Evolutionary conservation across 2,113 vertebrate species (phyloP), one percentile per base, ranked within the genome.

Genomic region (Anhinga rufa): DNA sequence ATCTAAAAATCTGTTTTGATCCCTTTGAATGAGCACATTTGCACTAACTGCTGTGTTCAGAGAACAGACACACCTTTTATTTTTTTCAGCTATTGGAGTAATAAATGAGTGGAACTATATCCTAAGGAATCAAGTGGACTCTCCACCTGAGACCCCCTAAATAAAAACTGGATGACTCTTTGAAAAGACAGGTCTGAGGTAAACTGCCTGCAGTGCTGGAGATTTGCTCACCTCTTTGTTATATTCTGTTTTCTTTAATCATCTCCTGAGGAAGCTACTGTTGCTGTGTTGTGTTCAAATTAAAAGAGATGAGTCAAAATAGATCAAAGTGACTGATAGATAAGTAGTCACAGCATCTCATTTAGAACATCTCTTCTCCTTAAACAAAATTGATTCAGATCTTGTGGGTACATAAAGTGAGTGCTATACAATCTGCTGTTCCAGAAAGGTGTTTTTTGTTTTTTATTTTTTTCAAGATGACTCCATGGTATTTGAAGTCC

Each of bases 231-330:
- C 44, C 31, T 71, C 82, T 93, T 80, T 91, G 69, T 81, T 92
- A 76, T 26, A 49, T 42, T 78, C 29, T 58, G 12, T 49, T 88
- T 96, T 79, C 77, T 95, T 95, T 84, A 75, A 93, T 85, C 72
- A 90, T 9, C 34, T 82, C 57, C 65, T 42, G n/a, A 79, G 58
- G 77, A 93, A 76, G 44, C 42, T 91, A 49, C n/a, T 93, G 40
- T 44, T 88, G 69, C 65, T 92, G 44, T 76, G 76, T 52, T 89
- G 44, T 86, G 69, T 72, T 94, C 83, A 92, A 85, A 85, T 93
- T 65, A 89, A 95, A 82, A 91, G 44, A 84, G 55, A 76, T 91
- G 82, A 95, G 87, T 93, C 92, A 88, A 96, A 93, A 93, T 13
- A 95, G 55, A 92, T 93, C 93, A 96, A 96, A 96, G 80, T 32